phyloP scores from a whole-genome alignment of 1,140 invertebrate genomes.

The Hylaeus volcanicus region DNA sequence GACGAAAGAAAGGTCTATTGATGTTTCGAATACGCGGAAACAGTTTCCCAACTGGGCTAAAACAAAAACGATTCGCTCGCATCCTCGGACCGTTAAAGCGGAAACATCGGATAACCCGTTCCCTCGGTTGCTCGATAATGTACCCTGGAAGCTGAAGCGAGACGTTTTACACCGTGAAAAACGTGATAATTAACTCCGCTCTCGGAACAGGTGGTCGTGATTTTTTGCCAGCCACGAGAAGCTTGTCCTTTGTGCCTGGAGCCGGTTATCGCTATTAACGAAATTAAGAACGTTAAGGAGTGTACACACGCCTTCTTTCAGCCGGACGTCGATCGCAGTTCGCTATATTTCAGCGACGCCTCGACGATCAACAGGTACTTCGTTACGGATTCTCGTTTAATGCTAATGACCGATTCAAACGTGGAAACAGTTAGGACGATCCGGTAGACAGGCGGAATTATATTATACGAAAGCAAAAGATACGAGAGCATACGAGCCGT shows the following conservation, averaged over 20 bases:
- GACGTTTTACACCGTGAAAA: slow-evolving; percentile 1
- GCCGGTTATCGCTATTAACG: slow-evolving; percentile 19
- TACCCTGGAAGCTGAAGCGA: not conserved
- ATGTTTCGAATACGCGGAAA: not conserved
- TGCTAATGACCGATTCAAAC: slow-evolving; percentile 1
- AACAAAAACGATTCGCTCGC: slow-evolving; percentile 13
- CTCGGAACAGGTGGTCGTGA: slow-evolving; percentile 36
- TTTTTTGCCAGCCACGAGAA: not conserved
- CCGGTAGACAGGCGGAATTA: not conserved
- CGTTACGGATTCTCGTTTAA: slow-evolving; percentile 10
- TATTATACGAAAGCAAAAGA: not conserved
- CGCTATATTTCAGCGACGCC: not conserved
- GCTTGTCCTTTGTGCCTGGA: not conserved
- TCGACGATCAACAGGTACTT: slow-evolving; percentile 23
- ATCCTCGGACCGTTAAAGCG: not conserved
- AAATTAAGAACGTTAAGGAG: slow-evolving; percentile 30
- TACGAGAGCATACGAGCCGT: not conserved
- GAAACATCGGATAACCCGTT: not conserved
- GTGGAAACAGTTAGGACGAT: not conserved
- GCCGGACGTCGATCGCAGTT: too few relatives aligned
- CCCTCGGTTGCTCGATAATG: slow-evolving; percentile 3
- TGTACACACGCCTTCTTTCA: not conserved
- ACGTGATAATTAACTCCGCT: slow-evolving; percentile 33
- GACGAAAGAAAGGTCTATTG: not conserved
- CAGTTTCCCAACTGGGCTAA: not conserved